phyloP scores from a whole-genome alignment of 2,113 vertebrate genomes.

The Neolamprologus sp. region DNA sequence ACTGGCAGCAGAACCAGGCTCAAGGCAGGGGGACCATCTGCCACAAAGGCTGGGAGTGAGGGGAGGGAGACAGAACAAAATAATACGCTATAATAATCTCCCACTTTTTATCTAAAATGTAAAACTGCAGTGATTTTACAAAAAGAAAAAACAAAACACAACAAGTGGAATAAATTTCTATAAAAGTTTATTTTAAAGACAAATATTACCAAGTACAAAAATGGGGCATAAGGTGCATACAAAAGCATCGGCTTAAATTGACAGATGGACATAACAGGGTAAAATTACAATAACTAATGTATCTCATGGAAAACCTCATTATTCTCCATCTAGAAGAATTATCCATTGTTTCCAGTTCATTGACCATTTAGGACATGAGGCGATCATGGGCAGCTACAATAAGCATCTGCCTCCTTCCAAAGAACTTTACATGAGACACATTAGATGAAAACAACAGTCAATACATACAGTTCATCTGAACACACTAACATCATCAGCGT shows the following conservation, averaged over 20 bases:
- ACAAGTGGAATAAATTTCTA: background rate
- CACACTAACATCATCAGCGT: slow-evolving; percentile 47
- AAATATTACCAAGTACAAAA: slow-evolving; percentile 41
- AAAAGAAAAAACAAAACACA: background rate
- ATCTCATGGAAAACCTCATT: slow-evolving; percentile 62
- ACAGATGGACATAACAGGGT: slow-evolving; percentile 23
- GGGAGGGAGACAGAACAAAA: background rate
- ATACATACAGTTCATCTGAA: background rate
- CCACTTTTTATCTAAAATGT: background rate
- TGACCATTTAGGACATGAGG: slow-evolving; percentile 56
- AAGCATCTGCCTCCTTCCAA: slow-evolving; percentile 51
- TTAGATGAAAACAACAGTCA: background rate
- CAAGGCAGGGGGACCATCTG: background rate
- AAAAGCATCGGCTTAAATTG: background rate
- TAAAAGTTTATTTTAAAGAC: slow-evolving; percentile 54
- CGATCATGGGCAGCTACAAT: slow-evolving; percentile 46
- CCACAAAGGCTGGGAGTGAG: background rate
- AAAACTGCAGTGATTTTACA: background rate
- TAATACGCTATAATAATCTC: background rate
- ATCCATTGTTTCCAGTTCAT: slow-evolving; percentile 65
- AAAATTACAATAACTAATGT: slow-evolving; percentile 5
- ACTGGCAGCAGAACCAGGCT: background rate
- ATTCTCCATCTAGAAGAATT: slow-evolving; percentile 25
- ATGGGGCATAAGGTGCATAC: background rate
- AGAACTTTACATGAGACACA: background rate